Evolutionary conservation across 2,888 invertebrate species (phyloP), one percentile per base, ranked within the genome.

Genomic region (Meganola albula): DNA sequence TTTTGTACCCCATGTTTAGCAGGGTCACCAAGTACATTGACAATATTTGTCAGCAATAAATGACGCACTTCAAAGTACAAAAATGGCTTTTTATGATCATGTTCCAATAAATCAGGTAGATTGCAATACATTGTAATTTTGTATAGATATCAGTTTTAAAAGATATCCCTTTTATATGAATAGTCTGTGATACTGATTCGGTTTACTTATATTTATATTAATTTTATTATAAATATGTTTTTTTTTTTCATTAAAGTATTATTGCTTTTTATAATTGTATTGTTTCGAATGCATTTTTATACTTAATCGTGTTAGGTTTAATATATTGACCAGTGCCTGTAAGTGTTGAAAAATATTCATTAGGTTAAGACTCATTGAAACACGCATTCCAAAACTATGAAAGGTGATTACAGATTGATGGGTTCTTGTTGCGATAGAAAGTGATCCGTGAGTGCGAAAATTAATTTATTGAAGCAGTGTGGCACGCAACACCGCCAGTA

Each of bases 321-420:
- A 60, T 57, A 58, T 60, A 60, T 48, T 48, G 43, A 69, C 71
- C 84, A 84, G 84, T 84, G 80, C 84, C 84, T 85, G 84, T 74
- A 82, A 83, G 84, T 69, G 54, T 60, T 63, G 64, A 79, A 69
- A n/a, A 65, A 84, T 84, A 85, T 84, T 84, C 84, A 79, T 74
- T 58, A 45, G 34, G 49, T 53, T 52, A 47, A 49, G 47, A 54
- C 44, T 53, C 53, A 48, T 46, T 21, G 40, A 55, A 37, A 46
- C 53, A 34, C 43, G 47, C 53, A 53, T 55, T 53, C 51, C 48
- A 45, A 48, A 53, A 50, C 45, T 56, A 25, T 20, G 8, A 5
- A n/a, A 7, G 20, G 20, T 20, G 20, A 20, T 20, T 20, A 20
- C 20, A 20, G 6, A 20, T 20, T 3, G 20, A 7, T 20, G 1